Evolutionary conservation across 2,888 invertebrate species (phyloP).

Genomic region (Lepas anatifera): DNA sequence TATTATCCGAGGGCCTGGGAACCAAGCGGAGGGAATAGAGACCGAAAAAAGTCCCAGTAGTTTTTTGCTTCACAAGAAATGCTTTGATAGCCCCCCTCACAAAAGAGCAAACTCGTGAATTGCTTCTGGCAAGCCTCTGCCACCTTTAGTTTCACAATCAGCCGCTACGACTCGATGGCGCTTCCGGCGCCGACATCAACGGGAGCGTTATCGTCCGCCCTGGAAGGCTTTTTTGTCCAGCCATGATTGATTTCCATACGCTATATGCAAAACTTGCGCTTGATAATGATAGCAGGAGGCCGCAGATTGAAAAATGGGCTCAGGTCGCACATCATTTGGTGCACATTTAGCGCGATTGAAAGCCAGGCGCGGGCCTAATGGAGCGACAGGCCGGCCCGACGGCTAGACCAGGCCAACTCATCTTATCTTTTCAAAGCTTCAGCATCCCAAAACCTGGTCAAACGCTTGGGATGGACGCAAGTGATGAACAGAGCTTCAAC

Average conservation of each 20-base stretch:
- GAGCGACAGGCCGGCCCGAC: not conserved
- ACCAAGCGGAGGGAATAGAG: no score
- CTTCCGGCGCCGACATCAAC: not conserved
- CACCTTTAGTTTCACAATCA: no score
- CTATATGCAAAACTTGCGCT: constrained; percentile 7
- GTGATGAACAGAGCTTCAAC: no score
- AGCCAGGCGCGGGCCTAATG: not conserved
- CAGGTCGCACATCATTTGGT: constrained; percentile 1
- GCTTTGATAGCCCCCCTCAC: no score
- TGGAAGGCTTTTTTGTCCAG: not conserved
- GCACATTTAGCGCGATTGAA: not conserved
- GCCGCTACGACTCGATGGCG: not conserved
- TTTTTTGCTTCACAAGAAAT: no score
- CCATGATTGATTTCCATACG: constrained; percentile 5
- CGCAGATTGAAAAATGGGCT: constrained; percentile 1
- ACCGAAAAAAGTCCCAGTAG: no score
- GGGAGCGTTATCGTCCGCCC: not conserved
- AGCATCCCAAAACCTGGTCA: no score
- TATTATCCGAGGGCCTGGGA: no score
- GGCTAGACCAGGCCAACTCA: not conserved
- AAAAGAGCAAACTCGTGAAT: no score
- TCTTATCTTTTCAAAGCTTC: no score
- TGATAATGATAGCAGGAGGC: not conserved
- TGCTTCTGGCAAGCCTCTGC: no score
- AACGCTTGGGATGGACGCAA: no score